Conservation (phyloP, 1,140 invertebrate genomes). For the Aphelinus atriplicis region DNA sequence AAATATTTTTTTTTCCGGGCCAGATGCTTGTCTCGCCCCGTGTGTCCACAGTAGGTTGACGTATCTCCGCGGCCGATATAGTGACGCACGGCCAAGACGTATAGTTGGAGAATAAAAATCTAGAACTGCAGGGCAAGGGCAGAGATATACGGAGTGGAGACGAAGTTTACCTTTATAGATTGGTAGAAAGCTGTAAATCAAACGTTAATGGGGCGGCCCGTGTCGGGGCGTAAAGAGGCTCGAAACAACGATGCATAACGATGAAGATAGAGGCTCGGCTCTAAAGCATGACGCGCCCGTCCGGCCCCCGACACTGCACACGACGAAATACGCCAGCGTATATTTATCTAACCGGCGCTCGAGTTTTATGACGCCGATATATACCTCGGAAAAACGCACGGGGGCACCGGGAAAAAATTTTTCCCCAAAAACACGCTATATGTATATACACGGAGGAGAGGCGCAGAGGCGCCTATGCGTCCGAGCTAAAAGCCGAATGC, state of each 20-base stretch:
- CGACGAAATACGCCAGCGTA: neutral
- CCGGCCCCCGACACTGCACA: too few species aligned
- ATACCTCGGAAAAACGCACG: neutral
- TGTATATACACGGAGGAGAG: neutral
- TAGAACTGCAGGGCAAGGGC: neutral
- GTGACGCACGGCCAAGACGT: too few species aligned
- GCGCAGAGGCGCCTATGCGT: slow-evolving; percentile 2
- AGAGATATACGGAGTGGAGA: slow-evolving; percentile 20
- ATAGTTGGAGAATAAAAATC: too few species aligned
- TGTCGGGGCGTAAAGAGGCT: slow-evolving; percentile 62
- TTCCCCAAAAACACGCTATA: too few species aligned
- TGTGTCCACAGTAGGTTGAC: too few species aligned
- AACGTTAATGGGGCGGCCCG: slow-evolving; percentile 63
- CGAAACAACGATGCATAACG: slow-evolving; percentile 65
- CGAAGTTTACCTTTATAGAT: slow-evolving; percentile 63
- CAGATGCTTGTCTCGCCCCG: too few species aligned
- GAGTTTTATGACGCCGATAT: slow-evolving; percentile 32
- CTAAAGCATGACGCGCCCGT: too few species aligned
- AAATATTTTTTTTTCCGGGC: too few species aligned
- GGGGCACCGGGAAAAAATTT: slow-evolving; percentile 15
- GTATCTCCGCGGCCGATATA: too few species aligned
- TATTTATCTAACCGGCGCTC: slow-evolving; percentile 25
- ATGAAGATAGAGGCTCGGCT: slow-evolving; percentile 47
- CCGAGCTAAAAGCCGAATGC: slow-evolving; percentile 14
- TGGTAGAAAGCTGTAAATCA: slow-evolving; percentile 67